Evolutionary conservation across 2,113 vertebrate genomes (phyloP).

Genomic region (Laticauda laticaudata): DNA sequence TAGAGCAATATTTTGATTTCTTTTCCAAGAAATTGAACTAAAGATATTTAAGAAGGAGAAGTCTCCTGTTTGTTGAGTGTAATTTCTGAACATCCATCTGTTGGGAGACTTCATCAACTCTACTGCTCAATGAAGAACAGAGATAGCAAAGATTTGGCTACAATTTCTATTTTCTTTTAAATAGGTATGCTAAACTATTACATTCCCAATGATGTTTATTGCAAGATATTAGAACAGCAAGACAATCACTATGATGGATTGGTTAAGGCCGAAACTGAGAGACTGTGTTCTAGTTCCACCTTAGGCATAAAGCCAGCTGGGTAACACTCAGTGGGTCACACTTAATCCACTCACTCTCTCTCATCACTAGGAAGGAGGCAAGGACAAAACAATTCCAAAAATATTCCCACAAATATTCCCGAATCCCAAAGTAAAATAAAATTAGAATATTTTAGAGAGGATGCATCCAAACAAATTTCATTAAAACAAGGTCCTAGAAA

Average conservation of each 20-base stretch:
- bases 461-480: background rate
- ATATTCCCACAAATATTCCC: no score
- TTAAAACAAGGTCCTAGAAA: background rate
- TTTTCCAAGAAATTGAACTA: background rate
- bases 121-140: background rate
- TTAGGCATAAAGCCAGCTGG: background rate
- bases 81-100: background rate
- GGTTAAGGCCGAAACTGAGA: background rate
- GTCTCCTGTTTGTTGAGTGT: slow-evolving; percentile 14
- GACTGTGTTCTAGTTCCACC: background rate
- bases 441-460: background rate
- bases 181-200: background rate
- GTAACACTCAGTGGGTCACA: no score
- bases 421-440: background rate
- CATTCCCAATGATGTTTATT: background rate
- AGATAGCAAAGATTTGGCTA: background rate
- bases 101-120: background rate
- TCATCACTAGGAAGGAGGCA: background rate
- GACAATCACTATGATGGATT: background rate
- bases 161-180: slow-evolving; percentile 2
- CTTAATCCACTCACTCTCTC: background rate
- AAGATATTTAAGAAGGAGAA: background rate
- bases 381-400: background rate
- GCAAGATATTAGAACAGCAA: background rate
- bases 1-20: background rate